Conservation (phyloP, 1,140 invertebrate species). For the Penaeus chinensis region DNA sequence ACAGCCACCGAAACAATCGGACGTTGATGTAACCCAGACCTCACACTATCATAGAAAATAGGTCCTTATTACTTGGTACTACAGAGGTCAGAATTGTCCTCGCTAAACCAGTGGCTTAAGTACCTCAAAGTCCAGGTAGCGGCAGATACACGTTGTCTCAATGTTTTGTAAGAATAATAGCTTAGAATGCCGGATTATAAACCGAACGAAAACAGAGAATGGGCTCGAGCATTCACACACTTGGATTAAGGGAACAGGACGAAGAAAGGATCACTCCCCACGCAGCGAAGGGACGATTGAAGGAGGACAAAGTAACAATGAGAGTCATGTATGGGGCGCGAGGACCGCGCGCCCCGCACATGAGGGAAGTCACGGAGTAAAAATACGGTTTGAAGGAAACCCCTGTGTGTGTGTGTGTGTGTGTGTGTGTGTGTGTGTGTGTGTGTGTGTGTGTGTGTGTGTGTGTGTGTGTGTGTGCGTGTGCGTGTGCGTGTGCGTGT, state of each 20-base stretch:
- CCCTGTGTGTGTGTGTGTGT: slow-evolving; percentile 4
- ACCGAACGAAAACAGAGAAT: slow-evolving; percentile 51
- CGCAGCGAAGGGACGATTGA: slow-evolving; percentile 30
- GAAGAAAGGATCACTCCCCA: slow-evolving; percentile 47
- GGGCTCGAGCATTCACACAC: slow-evolving; percentile 46
- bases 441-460: slow-evolving; percentile 24
- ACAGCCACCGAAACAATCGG: slow-evolving; percentile 47
- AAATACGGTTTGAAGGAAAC: background rate
- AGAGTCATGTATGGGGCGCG: slow-evolving; percentile 32
- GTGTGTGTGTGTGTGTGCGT: background rate
- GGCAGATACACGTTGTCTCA: slow-evolving; percentile 53
- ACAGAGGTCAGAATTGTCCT: background rate
- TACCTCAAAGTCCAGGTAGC: slow-evolving; percentile 33
- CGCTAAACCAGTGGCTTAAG: background rate
- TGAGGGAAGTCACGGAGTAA: background rate
- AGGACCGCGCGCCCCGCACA: background rate
- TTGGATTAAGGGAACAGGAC: slow-evolving; percentile 15
- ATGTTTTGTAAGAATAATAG: slow-evolving; percentile 62
- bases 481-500: background rate
- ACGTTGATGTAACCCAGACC: slow-evolving; percentile 38
- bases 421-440: slow-evolving; percentile 32
- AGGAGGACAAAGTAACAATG: slow-evolving; percentile 32
- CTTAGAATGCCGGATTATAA: slow-evolving; percentile 59
- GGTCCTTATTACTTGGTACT: background rate
- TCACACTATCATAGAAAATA: background rate